Conservation (phyloP, 2,888 invertebrate genomes). For the Phyllotreta cruciferae region DNA sequence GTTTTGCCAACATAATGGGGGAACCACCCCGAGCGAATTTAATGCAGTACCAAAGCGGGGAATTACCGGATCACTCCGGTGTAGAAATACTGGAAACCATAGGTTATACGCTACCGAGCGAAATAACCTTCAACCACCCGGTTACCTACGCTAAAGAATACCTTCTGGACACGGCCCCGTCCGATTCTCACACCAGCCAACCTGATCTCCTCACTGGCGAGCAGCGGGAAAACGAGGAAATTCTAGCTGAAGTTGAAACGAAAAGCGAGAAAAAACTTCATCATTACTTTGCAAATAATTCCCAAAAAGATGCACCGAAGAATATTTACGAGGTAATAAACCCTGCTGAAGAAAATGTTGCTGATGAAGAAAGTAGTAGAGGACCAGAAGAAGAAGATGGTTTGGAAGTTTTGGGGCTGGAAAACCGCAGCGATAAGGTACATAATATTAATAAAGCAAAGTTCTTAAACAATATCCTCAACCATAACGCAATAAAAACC, state of each 20-base stretch:
- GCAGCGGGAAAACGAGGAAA: constrained; percentile 4
- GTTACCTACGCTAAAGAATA: constrained; percentile 19
- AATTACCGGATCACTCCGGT: not conserved
- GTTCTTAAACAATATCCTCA: not conserved
- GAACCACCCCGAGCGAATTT: too few relatives aligned
- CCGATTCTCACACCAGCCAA: not conserved
- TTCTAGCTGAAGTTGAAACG: constrained; percentile 1
- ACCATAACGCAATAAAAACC: constrained; percentile 8
- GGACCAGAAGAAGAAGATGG: constrained; percentile 13
- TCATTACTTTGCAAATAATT: not conserved
- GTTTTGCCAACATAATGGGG: too few relatives aligned
- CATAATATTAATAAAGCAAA: not conserved
- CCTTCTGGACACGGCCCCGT: constrained; percentile 5
- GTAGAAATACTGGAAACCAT: constrained; percentile 19
- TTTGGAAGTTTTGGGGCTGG: not conserved
- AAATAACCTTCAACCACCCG: constrained; percentile 16
- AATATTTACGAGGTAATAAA: constrained; percentile 29
- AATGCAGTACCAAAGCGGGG: too few relatives aligned
- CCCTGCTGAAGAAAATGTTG: constrained; percentile 10
- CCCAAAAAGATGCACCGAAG: constrained; percentile 18
- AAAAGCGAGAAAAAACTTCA: constrained; percentile 5
- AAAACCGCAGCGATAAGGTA: too few relatives aligned
- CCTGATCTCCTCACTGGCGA: constrained; percentile 5
- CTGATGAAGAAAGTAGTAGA: constrained; percentile 4
- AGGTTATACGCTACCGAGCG: constrained; percentile 15